phyloP scores from a whole-genome alignment of 2,888 invertebrate species.

The Sipha maydis region DNA sequence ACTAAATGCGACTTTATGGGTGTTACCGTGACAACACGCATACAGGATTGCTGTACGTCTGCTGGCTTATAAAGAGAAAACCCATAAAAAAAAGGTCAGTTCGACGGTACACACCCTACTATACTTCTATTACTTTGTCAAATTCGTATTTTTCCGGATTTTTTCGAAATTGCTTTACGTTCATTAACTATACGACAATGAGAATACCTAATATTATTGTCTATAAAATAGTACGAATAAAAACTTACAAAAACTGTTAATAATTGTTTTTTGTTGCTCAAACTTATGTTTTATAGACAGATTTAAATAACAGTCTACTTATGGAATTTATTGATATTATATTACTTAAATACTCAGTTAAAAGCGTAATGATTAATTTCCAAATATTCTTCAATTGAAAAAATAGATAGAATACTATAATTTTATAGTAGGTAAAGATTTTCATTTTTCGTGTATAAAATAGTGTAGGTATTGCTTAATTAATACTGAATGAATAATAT shows the following conservation, averaged over 20 bases:
- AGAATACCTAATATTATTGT: background rate
- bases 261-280: background rate
- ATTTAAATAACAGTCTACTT: background rate
- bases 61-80: conserved; percentile 42
- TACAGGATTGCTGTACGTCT: conserved; percentile 26
- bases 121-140: background rate
- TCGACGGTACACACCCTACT: conserved; percentile 18
- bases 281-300: background rate
- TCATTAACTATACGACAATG: background rate
- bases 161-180: background rate
- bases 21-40: conserved; percentile 56
- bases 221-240: background rate
- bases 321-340: background rate
- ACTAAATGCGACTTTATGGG: conserved; percentile 45
- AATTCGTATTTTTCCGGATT: background rate
- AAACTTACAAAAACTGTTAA: background rate
- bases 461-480: background rate
- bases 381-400: background rate
- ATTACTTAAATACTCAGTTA: background rate
- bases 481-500: background rate
- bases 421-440: no score
- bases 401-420: background rate
- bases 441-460: background rate
- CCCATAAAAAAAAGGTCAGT: conserved; percentile 52
- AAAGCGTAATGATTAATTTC: background rate